phyloP scores from a whole-genome alignment of 1,140 invertebrate species.

The Choristoneura fumiferana region DNA sequence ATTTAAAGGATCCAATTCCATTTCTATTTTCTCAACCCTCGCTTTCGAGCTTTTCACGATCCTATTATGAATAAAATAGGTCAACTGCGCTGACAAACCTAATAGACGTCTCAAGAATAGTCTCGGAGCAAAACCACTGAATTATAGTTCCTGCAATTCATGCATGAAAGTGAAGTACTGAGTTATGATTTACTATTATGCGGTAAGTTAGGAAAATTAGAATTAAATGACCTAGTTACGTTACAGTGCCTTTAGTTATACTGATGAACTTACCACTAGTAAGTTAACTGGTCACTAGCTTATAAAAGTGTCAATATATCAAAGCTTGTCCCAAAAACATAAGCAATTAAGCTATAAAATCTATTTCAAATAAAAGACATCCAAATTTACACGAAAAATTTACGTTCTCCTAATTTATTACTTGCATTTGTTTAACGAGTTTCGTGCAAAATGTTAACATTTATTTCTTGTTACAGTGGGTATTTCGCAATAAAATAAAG shows the following conservation, averaged over 20 bases:
- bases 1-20: constrained; percentile 37
- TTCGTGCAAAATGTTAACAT: constrained; percentile 33
- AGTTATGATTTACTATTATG: too few species aligned
- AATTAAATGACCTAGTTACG: too few species aligned
- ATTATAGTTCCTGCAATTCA: constrained; percentile 16
- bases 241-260: too few species aligned
- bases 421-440: constrained; percentile 24
- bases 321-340: too few species aligned
- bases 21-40: constrained; percentile 42
- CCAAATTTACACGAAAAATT: not conserved
- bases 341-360: not conserved
- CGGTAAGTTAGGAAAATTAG: too few species aligned
- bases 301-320: too few species aligned
- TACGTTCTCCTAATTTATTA: not conserved
- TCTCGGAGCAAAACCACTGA: constrained; percentile 11
- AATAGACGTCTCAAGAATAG: not conserved
- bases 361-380: not conserved
- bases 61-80: constrained; percentile 40
- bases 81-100: constrained; percentile 35
- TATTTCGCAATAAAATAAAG: constrained; percentile 34
- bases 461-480: constrained; percentile 28
- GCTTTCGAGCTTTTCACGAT: constrained; percentile 37
- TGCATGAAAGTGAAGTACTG: too few species aligned
- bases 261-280: too few species aligned
- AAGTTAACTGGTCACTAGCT: too few species aligned